Base-by-base conservation (phyloP, 2,888 invertebrate genomes). In the Hesperia comma region DNA sequence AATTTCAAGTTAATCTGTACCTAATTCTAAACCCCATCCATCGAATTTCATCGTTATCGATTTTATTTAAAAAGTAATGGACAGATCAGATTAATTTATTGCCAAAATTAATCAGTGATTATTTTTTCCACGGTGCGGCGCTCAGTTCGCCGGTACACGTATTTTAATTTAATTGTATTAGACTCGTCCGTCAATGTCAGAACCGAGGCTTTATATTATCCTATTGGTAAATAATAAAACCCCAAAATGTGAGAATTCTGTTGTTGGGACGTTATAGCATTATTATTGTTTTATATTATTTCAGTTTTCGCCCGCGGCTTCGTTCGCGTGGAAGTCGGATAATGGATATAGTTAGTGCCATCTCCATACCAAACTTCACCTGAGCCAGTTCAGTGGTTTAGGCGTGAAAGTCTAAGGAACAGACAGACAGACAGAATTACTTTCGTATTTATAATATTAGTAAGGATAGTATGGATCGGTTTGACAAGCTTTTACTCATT, bases 161-260 rank as follows among this genome's bases (percentile, higher is more conserved):
- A 46, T 58, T 32, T 46, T 60, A 60, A 40, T 56, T 40, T 56
- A 56, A 43, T 46, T 60, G 46, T 46, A 49, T 46, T 60, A 60
- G 46, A 60, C 32, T 46, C 60, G 46, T 49, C 46, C 33, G 60
- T 60, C 60, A 60, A 32, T 60, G 60, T 60, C 60, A 49, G 32
- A 46, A 32, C 17, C 53, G 26, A n/a, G 57, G 21, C 57, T 26
- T 58, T 41, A 58, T 58, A 58, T 26, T 41, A 43, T 49, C 49
- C 49, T 49, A 33, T 60, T 49, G 26, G 26, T 26, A 26, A 26
- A 5, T 26, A 26, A 26, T 26, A 26, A 4, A 33, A 58, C 32
- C 46, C 17, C 32, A 46, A 32, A 49, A 60, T 17, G 15, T 37
- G 33, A 15, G 33, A 54, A 15, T 60, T 60, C 41, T 26, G 46